These are phyloP conservation scores for Amblyopsis rosae DNA, from an alignment of 2,113 vertebrate species.

Conservation along the genomic window DNA sequence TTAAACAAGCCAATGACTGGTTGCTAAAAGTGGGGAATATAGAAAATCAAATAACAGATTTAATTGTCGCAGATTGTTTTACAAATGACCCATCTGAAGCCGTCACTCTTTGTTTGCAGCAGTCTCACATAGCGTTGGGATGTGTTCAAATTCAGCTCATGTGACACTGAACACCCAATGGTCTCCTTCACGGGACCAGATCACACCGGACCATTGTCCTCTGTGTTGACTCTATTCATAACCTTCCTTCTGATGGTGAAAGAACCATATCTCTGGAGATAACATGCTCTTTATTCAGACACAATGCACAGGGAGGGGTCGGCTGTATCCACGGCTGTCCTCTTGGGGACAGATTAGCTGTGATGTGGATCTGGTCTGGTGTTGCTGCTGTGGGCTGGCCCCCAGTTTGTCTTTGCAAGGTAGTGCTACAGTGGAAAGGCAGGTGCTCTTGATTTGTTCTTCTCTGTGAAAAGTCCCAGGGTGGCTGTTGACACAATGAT, in stretches of 20 bases:
- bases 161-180: too few species aligned
- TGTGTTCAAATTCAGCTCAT: too few species aligned
- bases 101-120: not conserved
- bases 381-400: not conserved
- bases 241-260: not conserved
- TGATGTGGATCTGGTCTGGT: too few species aligned
- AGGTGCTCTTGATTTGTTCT: slow-evolving; percentile 48
- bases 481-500: slow-evolving; percentile 37
- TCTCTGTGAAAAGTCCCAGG: slow-evolving; percentile 14
- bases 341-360: not conserved
- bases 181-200: too few species aligned
- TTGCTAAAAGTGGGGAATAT: not conserved
- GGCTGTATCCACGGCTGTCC: not conserved
- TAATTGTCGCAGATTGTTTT: not conserved
- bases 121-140: too few species aligned
- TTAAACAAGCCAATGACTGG: too few species aligned
- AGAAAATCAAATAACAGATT: not conserved
- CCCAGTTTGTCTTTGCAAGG: not conserved
- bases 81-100: too few species aligned
- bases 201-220: slow-evolving; percentile 6
- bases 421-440: not conserved
- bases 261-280: slow-evolving; percentile 1
- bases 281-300: slow-evolving; percentile 7
- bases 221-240: slow-evolving; percentile 27
- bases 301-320: slow-evolving; percentile 32